Evolutionary conservation across 2,888 invertebrate genomes (phyloP).

Genomic region (Sminthurinus aureus): DNA sequence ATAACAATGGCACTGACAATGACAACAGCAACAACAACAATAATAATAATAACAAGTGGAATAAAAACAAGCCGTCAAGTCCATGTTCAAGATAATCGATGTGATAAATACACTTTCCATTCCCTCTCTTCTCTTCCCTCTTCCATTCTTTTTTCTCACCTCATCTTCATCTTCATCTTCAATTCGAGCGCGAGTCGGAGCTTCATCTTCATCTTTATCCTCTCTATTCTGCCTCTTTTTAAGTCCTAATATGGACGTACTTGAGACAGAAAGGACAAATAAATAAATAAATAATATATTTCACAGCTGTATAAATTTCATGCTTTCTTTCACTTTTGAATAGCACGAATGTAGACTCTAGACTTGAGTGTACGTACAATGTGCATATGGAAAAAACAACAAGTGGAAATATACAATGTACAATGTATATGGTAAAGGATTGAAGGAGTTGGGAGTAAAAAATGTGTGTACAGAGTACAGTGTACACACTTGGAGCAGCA

Average conservation of each 20-base stretch:
- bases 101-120: constrained; percentile 30
- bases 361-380: neutral
- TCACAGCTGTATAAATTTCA: constrained; percentile 3
- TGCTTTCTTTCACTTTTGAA: neutral
- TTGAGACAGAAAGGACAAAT: constrained; percentile 19
- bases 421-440: no score
- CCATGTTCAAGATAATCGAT: constrained; percentile 27
- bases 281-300: constrained; percentile 15
- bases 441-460: neutral
- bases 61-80: neutral
- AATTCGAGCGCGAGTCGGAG: neutral
- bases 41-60: neutral
- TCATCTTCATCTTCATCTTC: neutral
- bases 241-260: constrained; percentile 26
- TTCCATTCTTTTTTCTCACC: neutral
- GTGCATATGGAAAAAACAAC: neutral
- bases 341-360: constrained; percentile 7
- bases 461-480: neutral
- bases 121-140: constrained; percentile 9
- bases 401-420: no score
- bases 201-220: constrained; percentile 1
- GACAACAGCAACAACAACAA: neutral
- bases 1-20: constrained; percentile 22
- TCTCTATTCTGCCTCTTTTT: neutral
- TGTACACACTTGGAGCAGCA: constrained; percentile 10